Evolutionary conservation across 92 coral and sea anemone genomes (phyloP).

Genomic region (Metridium senile): DNA sequence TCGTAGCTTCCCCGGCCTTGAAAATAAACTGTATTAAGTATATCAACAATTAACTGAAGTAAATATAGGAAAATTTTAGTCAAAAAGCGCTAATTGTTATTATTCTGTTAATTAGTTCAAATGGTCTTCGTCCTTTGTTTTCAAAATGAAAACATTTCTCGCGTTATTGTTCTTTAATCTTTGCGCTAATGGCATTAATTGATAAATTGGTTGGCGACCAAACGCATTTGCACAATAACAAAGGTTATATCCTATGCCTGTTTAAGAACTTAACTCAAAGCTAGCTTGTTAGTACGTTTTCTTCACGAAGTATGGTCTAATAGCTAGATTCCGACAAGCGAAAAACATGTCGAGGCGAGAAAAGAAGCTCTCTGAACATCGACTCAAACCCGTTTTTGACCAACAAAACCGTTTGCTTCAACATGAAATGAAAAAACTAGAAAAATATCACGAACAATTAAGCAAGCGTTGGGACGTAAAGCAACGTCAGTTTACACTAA

Average conservation of each 20-base stretch:
- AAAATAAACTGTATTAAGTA: too few relatives aligned
- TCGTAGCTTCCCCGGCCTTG: too few relatives aligned
- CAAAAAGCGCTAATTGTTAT: not conserved
- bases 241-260: not conserved
- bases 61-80: too few relatives aligned
- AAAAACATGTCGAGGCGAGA: not conserved
- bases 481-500: slow-evolving; percentile 19
- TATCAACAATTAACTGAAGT: too few relatives aligned
- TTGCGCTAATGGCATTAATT: not conserved
- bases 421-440: slow-evolving; percentile 8
- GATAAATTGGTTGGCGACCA: not conserved
- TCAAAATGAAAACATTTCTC: not conserved
- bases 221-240: not conserved
- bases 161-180: not conserved
- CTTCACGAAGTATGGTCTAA: too few relatives aligned
- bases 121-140: not conserved
- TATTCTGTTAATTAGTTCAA: not conserved
- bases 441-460: slow-evolving; percentile 15
- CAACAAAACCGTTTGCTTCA: slow-evolving; percentile 31
- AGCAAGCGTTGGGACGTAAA: slow-evolving; percentile 15
- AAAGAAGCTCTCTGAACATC: slow-evolving; percentile 11
- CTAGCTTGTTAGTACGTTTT: too few relatives aligned
- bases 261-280: too few relatives aligned
- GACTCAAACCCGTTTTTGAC: slow-evolving; percentile 17
- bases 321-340: too few relatives aligned